Percentiles rank a stretch among this genome's conserved stretches.
Conservation (phyloP, 2,888 invertebrate genomes). For the Oscheius sp. region DNA sequence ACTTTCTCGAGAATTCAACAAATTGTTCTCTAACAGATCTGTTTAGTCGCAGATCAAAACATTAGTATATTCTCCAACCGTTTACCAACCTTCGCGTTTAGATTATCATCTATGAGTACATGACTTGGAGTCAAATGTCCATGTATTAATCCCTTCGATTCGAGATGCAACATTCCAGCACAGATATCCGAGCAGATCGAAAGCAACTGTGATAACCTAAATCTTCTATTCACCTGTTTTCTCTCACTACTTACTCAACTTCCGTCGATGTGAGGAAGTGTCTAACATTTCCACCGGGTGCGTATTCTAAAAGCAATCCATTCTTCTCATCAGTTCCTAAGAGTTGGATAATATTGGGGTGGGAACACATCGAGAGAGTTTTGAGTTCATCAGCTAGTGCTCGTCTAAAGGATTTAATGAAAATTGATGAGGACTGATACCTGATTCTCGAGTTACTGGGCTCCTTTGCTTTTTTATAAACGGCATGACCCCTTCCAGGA, state of each 20-base stretch:
- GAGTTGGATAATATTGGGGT: constrained; percentile 48
- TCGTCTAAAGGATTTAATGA: constrained; percentile 32
- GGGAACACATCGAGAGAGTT: constrained; percentile 46
- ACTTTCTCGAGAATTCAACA: too few relatives aligned
- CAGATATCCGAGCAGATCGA: constrained; percentile 54
- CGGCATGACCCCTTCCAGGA: constrained; percentile 40
- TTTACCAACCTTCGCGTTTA: constrained; percentile 40
- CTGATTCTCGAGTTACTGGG: constrained; percentile 43
- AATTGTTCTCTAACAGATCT: background rate
- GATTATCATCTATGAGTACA: constrained; percentile 48
- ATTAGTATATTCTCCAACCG: background rate
- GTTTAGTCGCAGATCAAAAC: too few relatives aligned
- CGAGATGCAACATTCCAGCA: constrained; percentile 53
- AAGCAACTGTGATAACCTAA: constrained; percentile 24
- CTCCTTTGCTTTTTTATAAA: constrained; percentile 50
- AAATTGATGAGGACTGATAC: too few relatives aligned
- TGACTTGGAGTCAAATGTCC: constrained; percentile 60
- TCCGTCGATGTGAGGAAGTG: constrained; percentile 37
- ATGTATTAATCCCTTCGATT: constrained; percentile 56
- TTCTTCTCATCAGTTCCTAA: constrained; percentile 48
- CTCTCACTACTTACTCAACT: too few relatives aligned
- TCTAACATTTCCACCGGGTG: constrained; percentile 44
- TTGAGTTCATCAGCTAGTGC: constrained; percentile 53
- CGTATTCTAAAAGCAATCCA: constrained; percentile 49
- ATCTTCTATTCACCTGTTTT: background rate